Conservation (phyloP, 2,113 vertebrate genomes). For the Stomatorhinus ivindoensis region DNA sequence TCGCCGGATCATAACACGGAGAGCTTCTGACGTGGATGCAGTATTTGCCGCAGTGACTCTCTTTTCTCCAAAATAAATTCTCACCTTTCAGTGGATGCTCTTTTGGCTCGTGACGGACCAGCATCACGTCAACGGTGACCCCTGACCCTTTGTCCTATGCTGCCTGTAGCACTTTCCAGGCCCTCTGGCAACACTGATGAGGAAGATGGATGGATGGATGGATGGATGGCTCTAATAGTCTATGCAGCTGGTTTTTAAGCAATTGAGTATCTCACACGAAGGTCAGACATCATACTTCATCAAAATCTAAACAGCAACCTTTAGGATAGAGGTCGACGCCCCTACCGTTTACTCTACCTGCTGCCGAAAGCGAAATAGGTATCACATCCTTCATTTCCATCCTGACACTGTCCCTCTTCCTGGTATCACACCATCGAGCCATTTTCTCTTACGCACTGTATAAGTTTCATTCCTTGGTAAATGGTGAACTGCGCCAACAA, state of each 20-base stretch:
- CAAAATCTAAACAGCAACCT: neutral
- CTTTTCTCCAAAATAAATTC: neutral
- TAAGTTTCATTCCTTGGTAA: neutral
- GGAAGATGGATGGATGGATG: neutral
- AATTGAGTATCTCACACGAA: neutral
- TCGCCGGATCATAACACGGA: neutral
- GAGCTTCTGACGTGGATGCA: neutral
- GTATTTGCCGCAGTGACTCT: neutral
- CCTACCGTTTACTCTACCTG: neutral
- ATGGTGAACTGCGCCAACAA: neutral
- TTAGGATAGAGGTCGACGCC: neutral
- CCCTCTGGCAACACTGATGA: neutral
- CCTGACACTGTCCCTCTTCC: neutral
- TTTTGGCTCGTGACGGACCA: neutral
- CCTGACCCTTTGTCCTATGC: neutral
- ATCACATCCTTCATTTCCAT: neutral
- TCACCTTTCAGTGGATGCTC: neutral
- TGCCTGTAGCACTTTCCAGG: neutral
- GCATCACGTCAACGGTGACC: neutral
- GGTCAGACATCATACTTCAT: neutral
- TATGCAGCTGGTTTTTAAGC: neutral
- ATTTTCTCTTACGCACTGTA: neutral
- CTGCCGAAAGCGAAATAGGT: neutral
- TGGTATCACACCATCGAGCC: neutral
- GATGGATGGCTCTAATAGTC: neutral